Base-by-base conservation (phyloP, 2,888 invertebrate genomes). In the Thecophora atra region DNA sequence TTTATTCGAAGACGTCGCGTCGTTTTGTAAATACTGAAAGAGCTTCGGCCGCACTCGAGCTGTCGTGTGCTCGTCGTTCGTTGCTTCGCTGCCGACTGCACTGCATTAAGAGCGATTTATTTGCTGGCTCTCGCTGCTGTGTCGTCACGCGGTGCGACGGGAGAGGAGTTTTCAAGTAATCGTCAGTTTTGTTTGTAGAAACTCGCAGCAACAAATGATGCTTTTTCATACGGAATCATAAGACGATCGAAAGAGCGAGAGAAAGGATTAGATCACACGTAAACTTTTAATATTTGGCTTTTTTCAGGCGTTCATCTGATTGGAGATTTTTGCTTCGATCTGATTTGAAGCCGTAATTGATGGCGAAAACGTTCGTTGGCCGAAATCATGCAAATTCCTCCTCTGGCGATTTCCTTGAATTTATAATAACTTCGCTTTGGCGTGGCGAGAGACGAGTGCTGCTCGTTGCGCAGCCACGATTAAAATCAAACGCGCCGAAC, bases 381-480 rank as follows among this genome's bases (percentile, higher is more conserved):
- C 63, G 65, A 74, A 74, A 71, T 74, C 70, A 72, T 72, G 74
- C 70, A 72, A 72, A 72, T 74, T 56, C 67, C 70, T 74, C 65
- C 74, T 63, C 64, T 66, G 64, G 74, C 72, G 64, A 58, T 66
- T 74, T 72, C 74, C 42, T 51, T 68, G 74, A 74, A 71, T 21
- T 42, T 47, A 42, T 47, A 19, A 42, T 11, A 13, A 24, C 11
- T 26, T 26, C 21, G 64, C 44, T 21, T 19, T 47, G 63, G 37
- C 37, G 44, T 42, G 44, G 17, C 17, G 47, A n/a, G 47, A 47
- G 4, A 30, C 17, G 47, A n/a, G 47, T 47, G 6, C 11, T n/a
- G n/a, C n/a, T n/a, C 8, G 37, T 37, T 8, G 37, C 37, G 11
- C 21, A 67, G 28, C 64, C 19, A 37, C 37, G 37, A 37, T 37